Percentiles rank a stretch among this genome's conserved stretches.
These are phyloP conservation scores for Corythoichthys haematopterus DNA, from an alignment of 2,113 vertebrate genomes.

Conservation along the genomic window DNA sequence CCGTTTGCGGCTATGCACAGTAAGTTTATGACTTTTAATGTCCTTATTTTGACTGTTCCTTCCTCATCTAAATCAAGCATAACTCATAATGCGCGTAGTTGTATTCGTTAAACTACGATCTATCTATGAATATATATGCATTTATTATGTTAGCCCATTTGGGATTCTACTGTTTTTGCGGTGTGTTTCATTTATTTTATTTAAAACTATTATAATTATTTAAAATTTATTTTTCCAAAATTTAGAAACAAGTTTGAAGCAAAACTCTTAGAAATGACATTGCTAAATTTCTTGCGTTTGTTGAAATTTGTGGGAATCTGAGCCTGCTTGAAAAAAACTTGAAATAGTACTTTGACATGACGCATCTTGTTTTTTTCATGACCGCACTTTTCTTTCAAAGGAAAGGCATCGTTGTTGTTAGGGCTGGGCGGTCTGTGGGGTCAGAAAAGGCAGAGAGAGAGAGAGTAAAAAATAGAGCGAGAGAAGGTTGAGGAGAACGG, in stretches of 20 bases:
- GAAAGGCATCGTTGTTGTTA: not conserved
- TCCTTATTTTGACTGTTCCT: not conserved
- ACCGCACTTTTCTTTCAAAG: not conserved
- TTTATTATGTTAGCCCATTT: too few relatives aligned
- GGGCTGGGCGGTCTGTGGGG: not conserved
- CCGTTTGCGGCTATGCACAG: constrained; percentile 99
- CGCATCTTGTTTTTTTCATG: constrained; percentile 16
- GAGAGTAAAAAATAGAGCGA: constrained; percentile 17
- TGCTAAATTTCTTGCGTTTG: not conserved
- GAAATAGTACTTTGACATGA: not conserved
- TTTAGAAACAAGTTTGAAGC: not conserved
- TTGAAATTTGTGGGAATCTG: not conserved
- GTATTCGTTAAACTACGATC: too few relatives aligned
- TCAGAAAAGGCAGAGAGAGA: constrained; percentile 11
- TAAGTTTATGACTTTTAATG: constrained; percentile 72
- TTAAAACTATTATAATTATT: not conserved
- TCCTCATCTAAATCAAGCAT: not conserved
- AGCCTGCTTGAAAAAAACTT: not conserved
- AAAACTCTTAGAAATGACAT: not conserved
- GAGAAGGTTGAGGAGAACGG: constrained; percentile 19
- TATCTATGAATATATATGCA: too few relatives aligned
- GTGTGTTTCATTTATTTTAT: not conserved
- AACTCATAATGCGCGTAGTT: too few relatives aligned
- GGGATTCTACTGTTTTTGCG: too few relatives aligned
- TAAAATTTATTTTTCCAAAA: not conserved